Evolutionary conservation across 2,888 invertebrate species (phyloP).

Genomic region (Drosophila hamatofila): DNA sequence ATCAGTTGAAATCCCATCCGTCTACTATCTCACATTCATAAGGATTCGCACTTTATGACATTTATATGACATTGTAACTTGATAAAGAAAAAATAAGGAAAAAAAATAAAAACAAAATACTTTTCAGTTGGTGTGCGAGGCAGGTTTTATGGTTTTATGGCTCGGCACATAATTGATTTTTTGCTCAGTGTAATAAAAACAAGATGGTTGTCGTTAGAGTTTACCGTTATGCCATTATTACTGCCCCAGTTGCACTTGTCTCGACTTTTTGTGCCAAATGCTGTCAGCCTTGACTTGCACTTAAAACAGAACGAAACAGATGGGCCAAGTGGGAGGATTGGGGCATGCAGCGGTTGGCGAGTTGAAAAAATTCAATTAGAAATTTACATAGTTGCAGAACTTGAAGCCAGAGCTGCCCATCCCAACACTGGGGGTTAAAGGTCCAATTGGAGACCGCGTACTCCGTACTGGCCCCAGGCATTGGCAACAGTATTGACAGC

Average conservation of each 20-base stretch:
- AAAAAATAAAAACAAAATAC: background rate
- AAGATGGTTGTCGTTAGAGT: slow-evolving; percentile 10
- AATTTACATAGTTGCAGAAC: slow-evolving; percentile 44
- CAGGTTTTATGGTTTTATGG: slow-evolving; percentile 3
- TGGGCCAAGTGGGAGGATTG: background rate
- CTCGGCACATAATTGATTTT: slow-evolving; percentile 5
- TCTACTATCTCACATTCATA: background rate
- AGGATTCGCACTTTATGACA: background rate
- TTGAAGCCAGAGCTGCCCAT: background rate
- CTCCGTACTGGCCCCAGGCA: slow-evolving; percentile 28
- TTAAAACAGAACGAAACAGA: background rate
- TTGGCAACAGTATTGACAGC: slow-evolving; percentile 22
- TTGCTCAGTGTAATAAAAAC: slow-evolving; percentile 16
- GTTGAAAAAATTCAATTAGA: slow-evolving; percentile 49
- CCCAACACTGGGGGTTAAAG: background rate
- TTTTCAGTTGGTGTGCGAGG: slow-evolving; percentile 3
- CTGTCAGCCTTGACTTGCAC: slow-evolving; percentile 20
- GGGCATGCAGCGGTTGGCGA: background rate
- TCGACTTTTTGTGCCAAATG: slow-evolving; percentile 17
- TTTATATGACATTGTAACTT: slow-evolving; percentile 1
- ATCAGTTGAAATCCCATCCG: background rate
- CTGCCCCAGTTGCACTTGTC: slow-evolving; percentile 25
- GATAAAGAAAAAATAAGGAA: background rate
- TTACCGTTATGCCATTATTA: slow-evolving; percentile 23
- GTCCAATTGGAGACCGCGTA: slow-evolving; percentile 11